Evolutionary conservation across 2,113 vertebrate species (phyloP).

Genomic region (Nerophis lumbriciformis): DNA sequence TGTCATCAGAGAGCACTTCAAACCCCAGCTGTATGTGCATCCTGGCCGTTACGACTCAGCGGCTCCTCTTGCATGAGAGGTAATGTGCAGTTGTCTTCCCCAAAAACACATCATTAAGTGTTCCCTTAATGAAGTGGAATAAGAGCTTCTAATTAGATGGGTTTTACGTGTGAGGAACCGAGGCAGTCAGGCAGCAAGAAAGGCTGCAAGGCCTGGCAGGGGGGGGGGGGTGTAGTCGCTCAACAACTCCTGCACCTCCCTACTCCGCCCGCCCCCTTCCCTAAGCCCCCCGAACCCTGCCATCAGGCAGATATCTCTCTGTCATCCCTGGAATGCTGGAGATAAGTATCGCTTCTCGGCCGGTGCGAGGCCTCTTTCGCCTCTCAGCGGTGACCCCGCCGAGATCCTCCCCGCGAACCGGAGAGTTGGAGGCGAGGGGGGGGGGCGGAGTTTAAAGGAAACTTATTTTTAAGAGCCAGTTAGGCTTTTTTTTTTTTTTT

Average conservation of each 20-base stretch:
- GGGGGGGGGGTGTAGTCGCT: slow-evolving; percentile 36
- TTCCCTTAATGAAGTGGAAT: slow-evolving; percentile 77
- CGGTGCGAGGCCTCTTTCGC: slow-evolving; percentile 72
- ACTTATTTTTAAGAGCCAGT: slow-evolving; percentile 48
- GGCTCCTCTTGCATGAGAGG: slow-evolving; percentile 64
- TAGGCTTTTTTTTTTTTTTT: slow-evolving; percentile 55
- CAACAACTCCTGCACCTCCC: slow-evolving; percentile 57
- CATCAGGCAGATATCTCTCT: slow-evolving; percentile 72
- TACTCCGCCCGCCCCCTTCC: slow-evolving; percentile 45
- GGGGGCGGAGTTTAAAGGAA: background rate
- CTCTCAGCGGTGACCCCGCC: slow-evolving; percentile 49
- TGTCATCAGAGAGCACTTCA: slow-evolving; percentile 37
- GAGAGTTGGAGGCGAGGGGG: slow-evolving; percentile 20
- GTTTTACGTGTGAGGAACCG: slow-evolving; percentile 57
- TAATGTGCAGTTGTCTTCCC: slow-evolving; percentile 69
- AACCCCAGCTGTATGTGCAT: slow-evolving; percentile 68
- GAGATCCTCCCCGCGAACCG: slow-evolving; percentile 42
- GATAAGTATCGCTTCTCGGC: slow-evolving; percentile 85
- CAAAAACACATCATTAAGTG: slow-evolving; percentile 72
- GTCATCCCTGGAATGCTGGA: slow-evolving; percentile 89
- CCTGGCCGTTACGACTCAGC: slow-evolving; percentile 53
- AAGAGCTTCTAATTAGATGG: slow-evolving; percentile 74
- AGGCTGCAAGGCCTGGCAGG: slow-evolving; percentile 44
- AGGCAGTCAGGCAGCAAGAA: slow-evolving; percentile 66
- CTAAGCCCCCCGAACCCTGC: slow-evolving; percentile 61